These are phyloP conservation scores for Drosophila ochracea DNA, from an alignment of 2,888 invertebrate species.

Conservation along the genomic window DNA sequence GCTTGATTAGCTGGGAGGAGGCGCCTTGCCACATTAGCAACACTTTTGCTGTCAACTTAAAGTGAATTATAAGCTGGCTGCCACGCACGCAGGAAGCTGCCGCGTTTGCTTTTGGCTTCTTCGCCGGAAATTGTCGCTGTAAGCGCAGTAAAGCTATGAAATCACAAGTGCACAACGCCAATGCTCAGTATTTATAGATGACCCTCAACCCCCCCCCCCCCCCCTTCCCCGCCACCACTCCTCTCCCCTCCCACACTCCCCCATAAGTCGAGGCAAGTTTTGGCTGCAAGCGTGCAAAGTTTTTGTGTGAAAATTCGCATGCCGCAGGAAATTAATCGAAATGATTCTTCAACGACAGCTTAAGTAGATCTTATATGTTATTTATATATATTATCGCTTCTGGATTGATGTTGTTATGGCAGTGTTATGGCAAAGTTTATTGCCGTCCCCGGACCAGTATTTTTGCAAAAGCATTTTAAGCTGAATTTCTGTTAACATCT, in stretches of 20 bases:
- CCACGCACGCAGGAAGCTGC: slow-evolving; percentile 41
- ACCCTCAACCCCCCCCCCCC: neutral
- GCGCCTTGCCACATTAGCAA: slow-evolving; percentile 68
- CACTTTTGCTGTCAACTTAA: slow-evolving; percentile 73
- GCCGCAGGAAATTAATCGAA: slow-evolving; percentile 46
- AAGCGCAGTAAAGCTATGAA: slow-evolving; percentile 31
- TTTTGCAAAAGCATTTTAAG: neutral
- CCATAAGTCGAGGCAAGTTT: slow-evolving; percentile 11
- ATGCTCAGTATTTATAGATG: slow-evolving; percentile 9
- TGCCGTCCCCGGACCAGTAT: neutral
- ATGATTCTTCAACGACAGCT: slow-evolving; percentile 16
- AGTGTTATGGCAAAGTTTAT: neutral
- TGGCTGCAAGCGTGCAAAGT: slow-evolving; percentile 2
- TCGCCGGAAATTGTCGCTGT: slow-evolving; percentile 54
- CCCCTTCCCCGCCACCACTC: neutral
- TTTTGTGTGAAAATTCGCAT: slow-evolving; percentile 8
- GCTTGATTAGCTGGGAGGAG: slow-evolving; percentile 69
- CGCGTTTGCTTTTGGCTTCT: slow-evolving; percentile 39
- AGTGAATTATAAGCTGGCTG: slow-evolving; percentile 61
- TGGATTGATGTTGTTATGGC: neutral
- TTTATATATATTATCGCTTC: slow-evolving; percentile 4
- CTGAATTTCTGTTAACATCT: neutral
- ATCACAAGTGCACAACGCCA: slow-evolving; percentile 14
- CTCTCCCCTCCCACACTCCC: fast-evolving
- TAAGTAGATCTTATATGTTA: neutral